phyloP scores from a whole-genome alignment of 1,140 invertebrate species.

The Drosophila parvula region DNA sequence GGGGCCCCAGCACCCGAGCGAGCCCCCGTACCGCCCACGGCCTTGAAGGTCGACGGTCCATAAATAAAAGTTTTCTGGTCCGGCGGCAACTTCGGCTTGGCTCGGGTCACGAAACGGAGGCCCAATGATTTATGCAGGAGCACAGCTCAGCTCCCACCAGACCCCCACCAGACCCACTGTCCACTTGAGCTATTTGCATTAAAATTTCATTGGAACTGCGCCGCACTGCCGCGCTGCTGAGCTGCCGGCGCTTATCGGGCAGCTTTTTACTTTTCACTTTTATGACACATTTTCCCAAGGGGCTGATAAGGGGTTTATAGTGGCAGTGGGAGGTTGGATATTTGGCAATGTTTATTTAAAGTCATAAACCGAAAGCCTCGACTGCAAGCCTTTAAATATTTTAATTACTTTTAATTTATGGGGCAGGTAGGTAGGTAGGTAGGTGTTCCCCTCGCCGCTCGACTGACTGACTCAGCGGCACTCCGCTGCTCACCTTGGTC shows the following conservation, averaged over 20 bases:
- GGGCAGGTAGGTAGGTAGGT: no score
- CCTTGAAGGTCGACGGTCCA: constrained; percentile 47
- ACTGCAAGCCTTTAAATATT: constrained; percentile 69
- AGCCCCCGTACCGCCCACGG: neutral
- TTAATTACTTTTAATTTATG: constrained; percentile 79
- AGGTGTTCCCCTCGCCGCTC: constrained; percentile 3
- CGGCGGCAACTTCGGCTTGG: constrained; percentile 27
- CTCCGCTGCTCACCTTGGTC: neutral
- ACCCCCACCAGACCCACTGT: constrained; percentile 14
- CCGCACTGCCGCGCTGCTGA: neutral
- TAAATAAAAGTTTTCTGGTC: constrained; percentile 67
- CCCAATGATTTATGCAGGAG: constrained; percentile 72
- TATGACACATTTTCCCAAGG: constrained; percentile 78
- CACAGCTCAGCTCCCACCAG: constrained; percentile 45
- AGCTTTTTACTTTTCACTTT: constrained; percentile 50
- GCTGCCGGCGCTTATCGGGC: constrained; percentile 46
- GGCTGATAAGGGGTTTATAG: constrained; percentile 71
- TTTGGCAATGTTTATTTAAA: constrained; percentile 70
- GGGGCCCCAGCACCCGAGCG: constrained; percentile 6
- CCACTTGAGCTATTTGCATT: constrained; percentile 75
- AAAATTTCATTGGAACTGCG: constrained; percentile 67
- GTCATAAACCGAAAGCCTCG: constrained; percentile 58
- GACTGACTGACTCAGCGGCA: constrained; percentile 30
- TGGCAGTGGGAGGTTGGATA: constrained; percentile 37
- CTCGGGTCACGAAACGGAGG: constrained; percentile 54